Percentiles rank a stretch among this genome's conserved stretches.
Evolutionary conservation across 92 coral and sea anemone species (phyloP).

Genomic region (Micromussa lordhowensis): DNA sequence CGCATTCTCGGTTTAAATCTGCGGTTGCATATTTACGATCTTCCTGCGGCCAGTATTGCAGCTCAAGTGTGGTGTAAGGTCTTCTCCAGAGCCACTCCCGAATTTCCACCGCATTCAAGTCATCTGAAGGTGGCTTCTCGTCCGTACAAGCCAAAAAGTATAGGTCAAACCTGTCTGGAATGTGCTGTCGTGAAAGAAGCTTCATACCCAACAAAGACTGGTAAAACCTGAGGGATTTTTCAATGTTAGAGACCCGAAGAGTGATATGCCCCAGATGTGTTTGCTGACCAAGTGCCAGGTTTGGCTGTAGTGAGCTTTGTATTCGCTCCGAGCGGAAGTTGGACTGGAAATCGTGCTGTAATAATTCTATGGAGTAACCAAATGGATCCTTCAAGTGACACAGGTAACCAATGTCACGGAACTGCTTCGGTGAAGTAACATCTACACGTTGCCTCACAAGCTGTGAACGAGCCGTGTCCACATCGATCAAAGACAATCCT

Average conservation of each 20-base stretch:
- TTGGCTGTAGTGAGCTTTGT: slow-evolving; percentile 22
- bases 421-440: slow-evolving; percentile 47
- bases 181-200: slow-evolving; percentile 47
- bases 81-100: slow-evolving; percentile 69
- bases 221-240: slow-evolving; percentile 40
- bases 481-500: slow-evolving; percentile 61
- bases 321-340: slow-evolving; percentile 24
- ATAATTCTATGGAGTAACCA: slow-evolving; percentile 50
- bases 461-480: slow-evolving; percentile 44
- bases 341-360: slow-evolving; percentile 59
- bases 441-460: slow-evolving; percentile 37
- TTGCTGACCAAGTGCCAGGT: slow-evolving; percentile 50
- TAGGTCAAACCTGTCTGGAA: slow-evolving; percentile 41
- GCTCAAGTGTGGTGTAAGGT: slow-evolving; percentile 56
- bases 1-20: slow-evolving; percentile 10
- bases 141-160: slow-evolving; percentile 64
- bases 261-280: slow-evolving; percentile 60
- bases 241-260: slow-evolving; percentile 56
- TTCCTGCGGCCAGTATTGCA: slow-evolving; percentile 41
- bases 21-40: slow-evolving; percentile 13
- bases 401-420: slow-evolving; percentile 60
- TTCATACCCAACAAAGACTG: slow-evolving; percentile 50
- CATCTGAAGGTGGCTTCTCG: slow-evolving; percentile 54
- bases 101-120: slow-evolving; percentile 42
- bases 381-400: slow-evolving; percentile 63